A percentile compares a stretch with the other conserved stretches of the same genome.
These are phyloP conservation scores for Pogonocichla stellata DNA, from an alignment of 2,113 vertebrate species.

Conservation along the genomic window DNA sequence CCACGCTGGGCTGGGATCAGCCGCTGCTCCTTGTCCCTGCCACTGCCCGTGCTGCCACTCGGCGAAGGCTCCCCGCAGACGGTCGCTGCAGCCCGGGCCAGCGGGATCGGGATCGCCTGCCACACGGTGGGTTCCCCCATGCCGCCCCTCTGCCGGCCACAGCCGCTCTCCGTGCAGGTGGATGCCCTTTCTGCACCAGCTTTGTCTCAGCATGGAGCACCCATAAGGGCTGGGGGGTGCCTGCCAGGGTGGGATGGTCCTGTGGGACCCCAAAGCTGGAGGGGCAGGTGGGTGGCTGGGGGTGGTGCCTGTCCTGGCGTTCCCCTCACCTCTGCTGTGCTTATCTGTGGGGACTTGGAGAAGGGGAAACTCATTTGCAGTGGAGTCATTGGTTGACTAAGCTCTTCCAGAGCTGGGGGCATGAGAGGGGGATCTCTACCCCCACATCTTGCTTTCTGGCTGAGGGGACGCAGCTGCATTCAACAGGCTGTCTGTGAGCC, in stretches of 20 bases:
- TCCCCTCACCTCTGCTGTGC: neutral
- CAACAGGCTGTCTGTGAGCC: neutral
- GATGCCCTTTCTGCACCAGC: neutral
- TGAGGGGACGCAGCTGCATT: neutral
- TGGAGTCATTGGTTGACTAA: accelerated
- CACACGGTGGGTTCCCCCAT: neutral
- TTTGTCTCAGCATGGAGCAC: neutral
- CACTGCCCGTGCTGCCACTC: neutral
- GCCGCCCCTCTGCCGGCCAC: neutral
- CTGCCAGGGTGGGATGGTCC: neutral
- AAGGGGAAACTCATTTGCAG: neutral
- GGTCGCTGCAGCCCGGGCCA: accelerated
- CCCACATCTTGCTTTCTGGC: neutral
- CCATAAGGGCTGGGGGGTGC: neutral
- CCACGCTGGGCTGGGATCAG: neutral
- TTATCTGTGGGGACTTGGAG: neutral
- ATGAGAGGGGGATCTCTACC: neutral
- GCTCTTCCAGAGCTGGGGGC: neutral
- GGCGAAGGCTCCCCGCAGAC: neutral
- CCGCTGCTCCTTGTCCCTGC: neutral
- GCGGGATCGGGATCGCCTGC: neutral
- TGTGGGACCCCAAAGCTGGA: neutral
- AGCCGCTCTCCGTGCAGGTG: neutral
- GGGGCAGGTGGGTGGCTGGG: neutral
- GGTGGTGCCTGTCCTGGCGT: neutral